Evolutionary conservation across 2,888 invertebrate genomes (phyloP), one percentile per base, ranked within the genome.

Genomic region (Cantharis rufa): DNA sequence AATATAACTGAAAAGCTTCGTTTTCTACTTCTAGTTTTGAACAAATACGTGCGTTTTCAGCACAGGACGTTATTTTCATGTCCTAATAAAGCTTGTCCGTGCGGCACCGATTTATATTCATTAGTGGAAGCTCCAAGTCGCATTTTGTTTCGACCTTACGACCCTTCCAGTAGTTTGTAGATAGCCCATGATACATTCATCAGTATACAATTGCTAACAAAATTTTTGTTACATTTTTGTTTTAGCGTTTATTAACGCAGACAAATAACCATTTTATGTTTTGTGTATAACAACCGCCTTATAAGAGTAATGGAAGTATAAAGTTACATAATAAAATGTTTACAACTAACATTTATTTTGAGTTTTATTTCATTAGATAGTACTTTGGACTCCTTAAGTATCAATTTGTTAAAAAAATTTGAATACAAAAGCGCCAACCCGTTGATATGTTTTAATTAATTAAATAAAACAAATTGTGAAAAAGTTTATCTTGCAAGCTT

Each of bases 101-200:
- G 81, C 81, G 81, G 77, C 81, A 81, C 81, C 83, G 81, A 84
- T 84, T 85, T 84, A 84, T 85, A 84, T 84, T 84, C 84, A 84
- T 85, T 85, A 85, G 81, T 79, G 78, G 75, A 80, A 76, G 81
- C 80, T 81, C 82, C 79, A 82, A 81, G 82, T 82, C 81, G 82
- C 81, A 82, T 82, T 83, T 83, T 83, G 84, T 82, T 84, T 80
- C 78, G 81, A 80, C 80, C 81, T 78, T 80, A 79, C 82, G 79
- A 82, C 81, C 82, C 80, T 82, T 71, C 74, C 63, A 70, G 70
- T 76, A 72, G 69, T 72, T 70, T 74, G 74, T 74, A 77, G 77
- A 77, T 77, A 77, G 75, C 75, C 72, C 70, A 63, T 69, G 74
- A 70, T 72, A 75, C 75, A 78, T 77, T 77, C 74, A 77, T 77